Evolutionary conservation across 2,888 invertebrate species (phyloP).

Genomic region (Ferrisia virgata): DNA sequence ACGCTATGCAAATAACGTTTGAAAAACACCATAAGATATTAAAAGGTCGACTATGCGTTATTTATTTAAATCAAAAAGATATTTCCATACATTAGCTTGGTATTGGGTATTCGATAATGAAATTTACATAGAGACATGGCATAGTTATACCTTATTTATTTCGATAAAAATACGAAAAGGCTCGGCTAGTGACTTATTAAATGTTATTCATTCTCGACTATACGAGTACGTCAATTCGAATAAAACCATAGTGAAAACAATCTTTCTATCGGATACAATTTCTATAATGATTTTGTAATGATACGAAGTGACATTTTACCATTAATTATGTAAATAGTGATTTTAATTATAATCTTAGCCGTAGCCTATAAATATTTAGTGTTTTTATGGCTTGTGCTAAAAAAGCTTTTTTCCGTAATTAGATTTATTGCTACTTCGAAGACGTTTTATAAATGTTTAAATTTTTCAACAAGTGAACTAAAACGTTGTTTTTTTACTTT

Average conservation of each 20-base stretch:
- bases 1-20: too few relatives aligned
- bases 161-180: background rate
- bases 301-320: background rate
- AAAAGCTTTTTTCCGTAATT: background rate
- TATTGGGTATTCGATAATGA: background rate
- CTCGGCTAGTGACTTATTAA: background rate
- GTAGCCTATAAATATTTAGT: background rate
- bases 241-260: background rate
- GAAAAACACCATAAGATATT: too few relatives aligned
- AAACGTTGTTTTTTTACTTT: background rate
- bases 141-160: background rate
- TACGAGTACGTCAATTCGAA: background rate
- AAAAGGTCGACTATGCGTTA: background rate
- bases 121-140: background rate
- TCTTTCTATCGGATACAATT: background rate
- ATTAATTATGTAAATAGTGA: constrained; percentile 5
- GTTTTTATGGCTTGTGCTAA: background rate
- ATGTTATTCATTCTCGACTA: background rate
- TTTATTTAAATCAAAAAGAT: background rate
- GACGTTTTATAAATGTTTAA: background rate
- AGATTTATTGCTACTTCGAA: background rate
- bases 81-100: too few relatives aligned
- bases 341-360: background rate
- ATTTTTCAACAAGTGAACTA: background rate
- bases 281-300: background rate